Evolutionary conservation across 2,888 invertebrate genomes (phyloP), one percentile per base, ranked within the genome.

Genomic region (Epicampocera succincta): DNA sequence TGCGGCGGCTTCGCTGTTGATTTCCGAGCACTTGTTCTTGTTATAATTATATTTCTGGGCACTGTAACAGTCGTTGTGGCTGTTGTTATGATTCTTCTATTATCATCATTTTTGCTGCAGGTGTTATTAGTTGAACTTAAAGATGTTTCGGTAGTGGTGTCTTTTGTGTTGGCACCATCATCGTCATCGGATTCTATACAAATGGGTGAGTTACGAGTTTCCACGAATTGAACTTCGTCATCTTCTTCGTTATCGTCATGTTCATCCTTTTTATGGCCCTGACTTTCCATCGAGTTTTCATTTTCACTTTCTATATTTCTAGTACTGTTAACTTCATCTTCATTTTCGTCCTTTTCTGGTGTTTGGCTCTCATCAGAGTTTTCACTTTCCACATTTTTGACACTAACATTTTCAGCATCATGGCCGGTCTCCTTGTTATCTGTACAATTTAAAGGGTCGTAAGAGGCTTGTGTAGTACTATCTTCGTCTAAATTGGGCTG

Each of bases 101-200:
- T 44, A 12, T 17, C 52, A 12, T 58, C 61, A 44, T 13, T 46
- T 56, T n/a, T 71, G 3, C 33, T 15, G 5, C 12, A 38, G 38
- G 3, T 33, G 2, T 15, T 66, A 3, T 17, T 46, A 38, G 25
- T 33, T 12, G 60, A 25, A 29, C 40, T 71, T 29, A 6, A 12
- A 8, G 38, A 25, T 1, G 46, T 54, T 54, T 69, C 40, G 46
- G 66, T 3, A 42, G 33, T 3, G 46, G 33, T 38, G 21, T 54
- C n/a, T 48, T 80, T 52, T 21, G 72, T 38, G 21, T 77, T 76
- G 2, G 73, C 33, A 9, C 5, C 83, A 15, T 85, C 85, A 25
- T 86, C 86, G 1, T 86, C 86, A 56, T 87, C 87, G 2, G 87
- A 86, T 73, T 87, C 87, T 29, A 87, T 75, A 46, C 86, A 87